A percentile compares a stretch with the other conserved stretches of the same genome.
Evolutionary conservation across 2,888 invertebrate genomes (phyloP).

Genomic region (Sinohyriopsis cumingii): DNA sequence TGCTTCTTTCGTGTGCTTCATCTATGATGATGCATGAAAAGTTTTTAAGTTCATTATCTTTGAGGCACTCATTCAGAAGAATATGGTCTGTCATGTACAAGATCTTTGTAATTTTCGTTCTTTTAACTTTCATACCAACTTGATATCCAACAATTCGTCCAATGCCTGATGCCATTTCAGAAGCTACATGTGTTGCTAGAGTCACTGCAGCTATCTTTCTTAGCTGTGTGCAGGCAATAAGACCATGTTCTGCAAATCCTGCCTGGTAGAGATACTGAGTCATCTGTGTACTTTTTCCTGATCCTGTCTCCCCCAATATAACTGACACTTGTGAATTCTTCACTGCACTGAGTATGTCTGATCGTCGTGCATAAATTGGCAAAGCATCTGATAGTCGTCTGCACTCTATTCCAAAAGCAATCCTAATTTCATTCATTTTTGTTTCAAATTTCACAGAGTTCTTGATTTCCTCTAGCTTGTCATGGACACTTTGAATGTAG

Average conservation of each 20-base stretch:
- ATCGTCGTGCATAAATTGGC: constrained; percentile 57
- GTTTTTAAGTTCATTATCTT: constrained; percentile 43
- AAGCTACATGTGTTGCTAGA: constrained; percentile 62
- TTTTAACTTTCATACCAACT: constrained; percentile 42
- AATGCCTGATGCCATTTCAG: constrained; percentile 53
- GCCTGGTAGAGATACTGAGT: constrained; percentile 64
- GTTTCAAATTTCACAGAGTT: constrained; percentile 9
- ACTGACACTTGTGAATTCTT: constrained; percentile 54
- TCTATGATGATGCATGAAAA: constrained; percentile 63
- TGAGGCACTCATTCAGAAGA: constrained; percentile 61
- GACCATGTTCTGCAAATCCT: constrained; percentile 36
- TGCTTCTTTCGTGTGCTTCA: constrained; percentile 69
- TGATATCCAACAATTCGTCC: constrained; percentile 62
- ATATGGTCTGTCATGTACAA: constrained; percentile 68
- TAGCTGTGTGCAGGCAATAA: constrained; percentile 69
- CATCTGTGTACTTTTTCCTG: constrained; percentile 71
- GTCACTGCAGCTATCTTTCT: constrained; percentile 67
- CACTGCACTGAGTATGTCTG: constrained; percentile 47
- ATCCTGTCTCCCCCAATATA: constrained; percentile 68
- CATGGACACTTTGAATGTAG: constrained; percentile 10
- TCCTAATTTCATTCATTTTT: constrained; percentile 15
- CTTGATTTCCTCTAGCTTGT: constrained; percentile 5
- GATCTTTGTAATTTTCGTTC: constrained; percentile 46
- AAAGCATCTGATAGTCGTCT: constrained; percentile 37
- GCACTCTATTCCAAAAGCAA: constrained; percentile 45